Evolutionary conservation across 2,888 invertebrate species (phyloP), one percentile per base, ranked within the genome.

Genomic region (Apoda limacodes): DNA sequence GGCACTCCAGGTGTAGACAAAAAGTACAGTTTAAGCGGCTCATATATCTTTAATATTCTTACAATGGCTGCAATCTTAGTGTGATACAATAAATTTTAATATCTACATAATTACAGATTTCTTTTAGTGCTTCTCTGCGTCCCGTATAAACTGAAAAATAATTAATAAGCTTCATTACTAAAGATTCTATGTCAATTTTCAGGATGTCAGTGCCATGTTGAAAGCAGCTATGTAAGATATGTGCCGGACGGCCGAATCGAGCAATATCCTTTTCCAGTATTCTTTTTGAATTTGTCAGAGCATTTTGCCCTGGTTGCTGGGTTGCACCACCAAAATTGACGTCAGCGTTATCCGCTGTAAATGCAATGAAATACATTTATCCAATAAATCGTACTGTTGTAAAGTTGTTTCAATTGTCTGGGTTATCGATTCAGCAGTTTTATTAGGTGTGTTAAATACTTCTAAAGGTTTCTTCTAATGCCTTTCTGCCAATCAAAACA

Each of bases 241-340:
- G 46, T 9, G 43, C 50, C 17, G 39, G 40, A 29, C 49, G 50
- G 9, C 47, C 48, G 24, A 49, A 34, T 13, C 48, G 46, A 28
- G 45, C 42, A 14, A 50, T 33, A 23, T 45, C 37, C 25, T 39
- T 37, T 12, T 45, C 24, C 7, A 50, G 13, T 12, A 30, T 4
- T n/a, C n/a, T n/a, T n/a, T 51, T 45, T 25, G 48, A 34, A 25
- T 40, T 37, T 26, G 40, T 29, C 30, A 30, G 43, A 19, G 50
- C 42, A 43, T 54, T 54, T 34, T 40, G 15, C 22, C 22, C 25
- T 15, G 10, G 11, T 14, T 25, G 34, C 10, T 46, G 33, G 12
- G 40, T 19, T 9, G 47, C 31, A 5, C 51, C 53, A 12, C 55
- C 53, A 39, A 58, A 57, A 39, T 57, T 58, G n/a, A 45, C 46